phyloP scores from a whole-genome alignment of 2,113 vertebrate genomes.

The Seriola rivoliana region DNA sequence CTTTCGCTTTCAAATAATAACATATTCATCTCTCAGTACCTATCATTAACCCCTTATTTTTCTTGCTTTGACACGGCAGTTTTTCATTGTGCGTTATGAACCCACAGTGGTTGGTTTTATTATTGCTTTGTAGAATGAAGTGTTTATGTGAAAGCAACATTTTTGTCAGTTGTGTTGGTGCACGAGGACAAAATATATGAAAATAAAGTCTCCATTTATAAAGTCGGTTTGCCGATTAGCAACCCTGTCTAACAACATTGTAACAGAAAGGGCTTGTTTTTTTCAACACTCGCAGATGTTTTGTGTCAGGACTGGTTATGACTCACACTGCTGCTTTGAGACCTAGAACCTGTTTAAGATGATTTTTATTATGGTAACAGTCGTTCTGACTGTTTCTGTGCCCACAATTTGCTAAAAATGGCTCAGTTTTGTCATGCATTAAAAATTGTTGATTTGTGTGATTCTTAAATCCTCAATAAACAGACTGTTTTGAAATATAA shows the following conservation, averaged over 20 bases:
- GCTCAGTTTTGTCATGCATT: conserved; percentile 26
- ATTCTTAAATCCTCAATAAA: conserved; percentile 36
- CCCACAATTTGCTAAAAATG: conserved; percentile 42
- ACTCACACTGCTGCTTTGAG: conserved; percentile 44
- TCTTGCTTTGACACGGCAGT: neutral
- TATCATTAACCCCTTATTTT: neutral
- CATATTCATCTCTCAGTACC: neutral
- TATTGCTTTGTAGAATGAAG: neutral
- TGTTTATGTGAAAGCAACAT: conserved; percentile 9
- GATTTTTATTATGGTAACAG: conserved; percentile 43
- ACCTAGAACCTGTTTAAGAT: conserved; percentile 49
- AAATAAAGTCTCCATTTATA: neutral
- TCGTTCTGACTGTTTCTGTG: conserved; percentile 16
- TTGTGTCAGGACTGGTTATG: conserved; percentile 44
- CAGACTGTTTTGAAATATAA: conserved; percentile 33
- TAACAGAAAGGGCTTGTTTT: neutral
- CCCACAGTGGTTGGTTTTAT: neutral
- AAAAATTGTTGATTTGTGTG: conserved; percentile 45
- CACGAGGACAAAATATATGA: neutral
- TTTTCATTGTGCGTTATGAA: neutral
- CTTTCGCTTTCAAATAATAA: conserved; percentile 16
- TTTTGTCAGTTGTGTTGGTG: neutral
- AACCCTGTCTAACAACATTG: neutral
- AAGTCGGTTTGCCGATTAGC: neutral
- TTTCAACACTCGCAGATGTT: conserved; percentile 56